phyloP scores from a whole-genome alignment of 1,140 invertebrate species.

The Ptiloglossa arizonensis region DNA sequence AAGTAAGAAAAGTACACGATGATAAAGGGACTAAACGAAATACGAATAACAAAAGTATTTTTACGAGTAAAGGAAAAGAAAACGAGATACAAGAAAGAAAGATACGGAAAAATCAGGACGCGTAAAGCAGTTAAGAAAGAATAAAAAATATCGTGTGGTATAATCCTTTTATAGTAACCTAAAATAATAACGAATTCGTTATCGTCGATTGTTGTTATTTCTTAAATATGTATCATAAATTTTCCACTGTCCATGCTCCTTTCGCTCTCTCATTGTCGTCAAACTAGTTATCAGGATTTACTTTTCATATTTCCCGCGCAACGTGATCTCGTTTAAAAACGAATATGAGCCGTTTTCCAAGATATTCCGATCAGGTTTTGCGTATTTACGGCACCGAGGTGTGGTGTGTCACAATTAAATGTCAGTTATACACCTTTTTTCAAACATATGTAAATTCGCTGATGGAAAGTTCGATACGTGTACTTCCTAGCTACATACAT shows the following conservation, averaged over 20 bases:
- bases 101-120: background rate
- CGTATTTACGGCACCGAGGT: background rate
- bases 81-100: background rate
- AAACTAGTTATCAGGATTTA: slow-evolving; percentile 7
- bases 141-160: background rate
- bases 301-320: slow-evolving; percentile 27
- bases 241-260: background rate
- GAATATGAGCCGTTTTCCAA: slow-evolving; percentile 13
- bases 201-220: background rate
- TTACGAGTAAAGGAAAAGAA: background rate
- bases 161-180: background rate
- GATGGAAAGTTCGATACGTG: slow-evolving; percentile 29
- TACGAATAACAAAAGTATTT: background rate
- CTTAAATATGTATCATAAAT: background rate
- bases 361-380: slow-evolving; percentile 24
- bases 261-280: background rate
- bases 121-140: background rate
- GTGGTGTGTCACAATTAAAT: slow-evolving; percentile 11
- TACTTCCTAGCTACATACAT: slow-evolving; percentile 20
- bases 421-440: background rate
- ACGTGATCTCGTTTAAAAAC: background rate
- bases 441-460: background rate
- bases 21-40: background rate
- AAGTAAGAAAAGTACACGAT: too few relatives aligned
- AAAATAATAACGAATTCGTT: background rate